Evolutionary conservation across 2,797 vertebrate species (phyloP).

Genomic region (Antrozous pallidus): DNA sequence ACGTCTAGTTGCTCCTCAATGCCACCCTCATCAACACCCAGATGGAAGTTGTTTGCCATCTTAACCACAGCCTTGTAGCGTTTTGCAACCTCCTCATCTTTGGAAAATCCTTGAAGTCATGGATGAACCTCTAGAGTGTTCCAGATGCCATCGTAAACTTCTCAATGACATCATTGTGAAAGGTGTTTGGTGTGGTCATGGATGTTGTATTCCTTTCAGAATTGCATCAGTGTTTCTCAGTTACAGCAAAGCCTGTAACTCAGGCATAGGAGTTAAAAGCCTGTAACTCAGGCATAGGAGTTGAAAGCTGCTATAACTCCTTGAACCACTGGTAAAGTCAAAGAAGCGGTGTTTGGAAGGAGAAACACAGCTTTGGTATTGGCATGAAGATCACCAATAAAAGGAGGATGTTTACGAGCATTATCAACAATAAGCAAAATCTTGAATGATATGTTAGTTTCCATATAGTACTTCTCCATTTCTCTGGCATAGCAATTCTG

Average conservation of each 20-base stretch:
- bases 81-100: neutral
- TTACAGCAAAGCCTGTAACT: neutral
- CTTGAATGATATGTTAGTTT: neutral
- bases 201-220: neutral
- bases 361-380: neutral
- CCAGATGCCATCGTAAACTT: neutral
- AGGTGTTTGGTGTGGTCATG: neutral
- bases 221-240: neutral
- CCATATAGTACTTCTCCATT: neutral
- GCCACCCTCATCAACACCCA: neutral
- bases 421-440: no score
- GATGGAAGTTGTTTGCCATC: neutral
- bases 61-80: neutral
- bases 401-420: neutral
- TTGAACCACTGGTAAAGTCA: neutral
- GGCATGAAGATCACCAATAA: neutral
- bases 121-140: neutral
- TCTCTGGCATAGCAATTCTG: neutral
- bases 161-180: no score
- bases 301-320: neutral
- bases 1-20: neutral
- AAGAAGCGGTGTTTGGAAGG: neutral
- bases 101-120: neutral
- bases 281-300: neutral
- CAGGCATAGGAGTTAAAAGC: neutral